phyloP scores from a whole-genome alignment of 1,140 invertebrate species.

The Caenorhabditis elegans region WBcel235 BX284605.5:1151501-1152000 shows the following conservation, averaged over 20 bases:
- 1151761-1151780: not conserved
- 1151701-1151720: not conserved
- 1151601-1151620: not conserved
- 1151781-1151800: too few species aligned
- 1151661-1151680: not conserved
- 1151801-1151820: too few species aligned
- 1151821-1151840: not conserved
- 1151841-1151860: too few species aligned
- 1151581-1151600: not conserved
- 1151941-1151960: not conserved
- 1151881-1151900: not conserved
- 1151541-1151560: not conserved
- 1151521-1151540: not conserved
- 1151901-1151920: not conserved
- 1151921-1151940: not conserved
- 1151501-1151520: constrained; percentile 12
- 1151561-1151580: constrained; percentile 9
- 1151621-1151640: not conserved
- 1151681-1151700: not conserved
- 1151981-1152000: not conserved
- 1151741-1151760: not conserved
- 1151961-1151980: not conserved
- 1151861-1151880: not conserved
- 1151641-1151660: not conserved
- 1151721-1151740: not conserved